Evolutionary conservation across 2,888 invertebrate genomes (phyloP).

Genomic region (Augochlorella aurata): DNA sequence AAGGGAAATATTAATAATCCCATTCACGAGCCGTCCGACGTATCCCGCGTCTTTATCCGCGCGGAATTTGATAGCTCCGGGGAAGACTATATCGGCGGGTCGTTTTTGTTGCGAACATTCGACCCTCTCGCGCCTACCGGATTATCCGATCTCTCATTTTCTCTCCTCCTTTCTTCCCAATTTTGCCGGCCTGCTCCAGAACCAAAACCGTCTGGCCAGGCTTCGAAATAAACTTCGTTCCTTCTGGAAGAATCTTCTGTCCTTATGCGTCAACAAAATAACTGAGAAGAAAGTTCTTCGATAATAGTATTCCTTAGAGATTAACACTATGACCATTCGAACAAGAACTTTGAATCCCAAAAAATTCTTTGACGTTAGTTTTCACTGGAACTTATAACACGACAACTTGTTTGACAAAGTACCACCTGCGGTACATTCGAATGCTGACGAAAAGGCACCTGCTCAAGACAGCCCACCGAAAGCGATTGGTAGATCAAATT

Average conservation of each 20-base stretch:
- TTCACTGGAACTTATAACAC: too few relatives aligned
- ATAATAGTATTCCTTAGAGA: too few relatives aligned
- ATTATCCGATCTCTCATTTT: conserved; percentile 17
- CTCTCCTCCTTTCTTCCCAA: neutral
- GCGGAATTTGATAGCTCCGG: conserved; percentile 69
- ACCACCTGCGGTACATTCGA: too few relatives aligned
- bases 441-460: neutral
- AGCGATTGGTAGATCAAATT: neutral
- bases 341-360: too few relatives aligned
- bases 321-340: too few relatives aligned
- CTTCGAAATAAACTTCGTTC: too few relatives aligned
- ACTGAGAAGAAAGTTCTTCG: too few relatives aligned
- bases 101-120: conserved; percentile 35
- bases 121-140: conserved; percentile 31
- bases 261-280: too few relatives aligned
- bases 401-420: too few relatives aligned
- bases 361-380: too few relatives aligned
- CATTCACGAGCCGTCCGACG: conserved; percentile 68
- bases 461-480: neutral
- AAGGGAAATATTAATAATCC: conserved; percentile 72
- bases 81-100: conserved; percentile 62
- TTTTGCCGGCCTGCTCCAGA: neutral
- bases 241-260: too few relatives aligned
- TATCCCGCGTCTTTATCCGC: conserved; percentile 68
- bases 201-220: neutral